These are phyloP conservation scores for Drosophila putrida DNA, from an alignment of 2,888 invertebrate species.

Conservation along the genomic window DNA sequence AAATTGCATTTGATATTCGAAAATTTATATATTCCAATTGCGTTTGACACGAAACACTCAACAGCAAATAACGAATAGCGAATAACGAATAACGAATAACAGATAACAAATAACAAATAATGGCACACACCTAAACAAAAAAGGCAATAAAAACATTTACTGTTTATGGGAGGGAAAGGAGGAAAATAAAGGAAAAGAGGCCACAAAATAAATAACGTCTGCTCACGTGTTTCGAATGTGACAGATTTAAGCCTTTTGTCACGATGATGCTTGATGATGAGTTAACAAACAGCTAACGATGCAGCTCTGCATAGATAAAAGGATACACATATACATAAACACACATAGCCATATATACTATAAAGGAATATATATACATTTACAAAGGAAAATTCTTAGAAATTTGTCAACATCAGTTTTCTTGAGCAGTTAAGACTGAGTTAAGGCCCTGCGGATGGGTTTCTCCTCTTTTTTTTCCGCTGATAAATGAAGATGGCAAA, in stretches of 20 bases:
- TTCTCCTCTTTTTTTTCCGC: slow-evolving; percentile 25
- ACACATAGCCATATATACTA: not conserved
- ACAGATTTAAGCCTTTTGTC: slow-evolving; percentile 82
- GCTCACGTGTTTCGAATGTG: slow-evolving; percentile 79
- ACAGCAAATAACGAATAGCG: slow-evolving; percentile 31
- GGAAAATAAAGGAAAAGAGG: slow-evolving; percentile 14
- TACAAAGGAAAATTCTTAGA: slow-evolving; percentile 35
- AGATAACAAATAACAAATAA: slow-evolving; percentile 32
- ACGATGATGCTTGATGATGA: slow-evolving; percentile 77
- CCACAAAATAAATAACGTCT: slow-evolving; percentile 75
- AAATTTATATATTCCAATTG: slow-evolving; percentile 71
- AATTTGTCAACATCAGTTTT: slow-evolving; percentile 73
- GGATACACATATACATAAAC: not conserved
- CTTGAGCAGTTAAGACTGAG: slow-evolving; percentile 59
- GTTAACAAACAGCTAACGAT: slow-evolving; percentile 73
- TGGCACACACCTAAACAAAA: slow-evolving; percentile 37
- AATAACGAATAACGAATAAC: slow-evolving; percentile 26
- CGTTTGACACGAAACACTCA: slow-evolving; percentile 56
- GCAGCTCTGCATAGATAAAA: slow-evolving; percentile 44
- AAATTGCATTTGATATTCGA: slow-evolving; percentile 66
- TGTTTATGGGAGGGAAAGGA: slow-evolving; percentile 19
- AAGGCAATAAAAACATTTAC: slow-evolving; percentile 66
- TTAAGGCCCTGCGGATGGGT: slow-evolving; percentile 60
- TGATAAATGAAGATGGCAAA: slow-evolving; percentile 67
- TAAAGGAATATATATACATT: slow-evolving; percentile 13